phyloP scores from a whole-genome alignment of 2,888 invertebrate species.

The Azorinus chamasolen region DNA sequence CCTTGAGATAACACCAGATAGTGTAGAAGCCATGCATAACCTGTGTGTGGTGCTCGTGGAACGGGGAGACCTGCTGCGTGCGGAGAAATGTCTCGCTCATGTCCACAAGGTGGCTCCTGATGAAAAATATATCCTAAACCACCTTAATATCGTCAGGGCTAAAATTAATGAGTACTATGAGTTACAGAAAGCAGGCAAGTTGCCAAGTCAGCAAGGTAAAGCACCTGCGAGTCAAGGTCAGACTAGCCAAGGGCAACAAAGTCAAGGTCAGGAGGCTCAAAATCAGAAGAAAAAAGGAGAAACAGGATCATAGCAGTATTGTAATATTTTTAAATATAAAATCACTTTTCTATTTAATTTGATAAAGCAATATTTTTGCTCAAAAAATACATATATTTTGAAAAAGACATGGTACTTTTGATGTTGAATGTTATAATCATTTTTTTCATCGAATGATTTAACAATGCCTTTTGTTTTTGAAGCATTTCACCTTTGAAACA shows the following conservation, averaged over 20 bases:
- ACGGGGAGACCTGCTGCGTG: slow-evolving; percentile 93
- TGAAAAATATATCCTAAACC: slow-evolving; percentile 96
- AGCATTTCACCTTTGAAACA: no score
- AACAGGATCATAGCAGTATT: no score
- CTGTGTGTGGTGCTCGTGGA: slow-evolving; percentile 98
- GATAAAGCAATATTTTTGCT: no score
- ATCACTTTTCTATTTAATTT: no score
- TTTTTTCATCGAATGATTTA: no score
- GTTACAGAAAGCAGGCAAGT: slow-evolving; percentile 19
- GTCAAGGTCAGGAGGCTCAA: slow-evolving; percentile 18
- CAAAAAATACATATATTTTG: no score
- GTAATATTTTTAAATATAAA: no score
- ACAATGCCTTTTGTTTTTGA: no score
- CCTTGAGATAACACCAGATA: slow-evolving; percentile 94
- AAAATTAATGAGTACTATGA: slow-evolving; percentile 84
- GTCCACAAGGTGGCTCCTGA: slow-evolving; percentile 92
- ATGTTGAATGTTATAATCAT: no score
- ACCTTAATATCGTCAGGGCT: slow-evolving; percentile 95
- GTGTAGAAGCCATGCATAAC: slow-evolving; percentile 98
- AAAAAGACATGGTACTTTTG: no score
- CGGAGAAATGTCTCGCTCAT: slow-evolving; percentile 93
- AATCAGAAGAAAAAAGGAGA: slow-evolving; percentile 6
- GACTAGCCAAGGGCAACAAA: slow-evolving; percentile 14
- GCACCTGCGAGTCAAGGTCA: no score
- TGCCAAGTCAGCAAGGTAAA: slow-evolving; percentile 16